Evolutionary conservation across 2,113 vertebrate genomes (phyloP), one percentile per base, ranked within the genome.

Genomic region (Fulmarus glacialis): DNA sequence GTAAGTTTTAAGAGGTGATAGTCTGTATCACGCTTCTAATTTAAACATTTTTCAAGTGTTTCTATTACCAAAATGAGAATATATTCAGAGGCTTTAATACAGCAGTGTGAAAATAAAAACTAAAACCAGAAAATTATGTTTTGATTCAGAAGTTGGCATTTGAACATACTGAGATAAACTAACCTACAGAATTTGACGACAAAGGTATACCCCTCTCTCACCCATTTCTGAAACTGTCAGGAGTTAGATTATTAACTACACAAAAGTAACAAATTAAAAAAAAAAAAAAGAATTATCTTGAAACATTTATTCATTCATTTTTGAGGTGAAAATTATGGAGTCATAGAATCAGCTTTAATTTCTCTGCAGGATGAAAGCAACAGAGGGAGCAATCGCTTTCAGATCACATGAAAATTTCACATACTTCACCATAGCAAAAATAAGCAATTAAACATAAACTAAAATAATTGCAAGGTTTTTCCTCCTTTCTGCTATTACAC

Each of bases 31-130:
- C 55, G 16, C n/a, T 67, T 68, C 64, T 89, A 94, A 95, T 93
- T 73, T 66, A 93, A 95, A 96, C 68, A 95, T 94, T 96, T 93
- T 68, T 81, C 82, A 87, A 95, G 62, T 80, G 52, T 91, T 98
- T 96, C 91, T 96, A 55, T 90, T 91, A 81, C 48, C 80, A 83
- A 95, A 81, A 77, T 58, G 66, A 88, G 95, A 93, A 95, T 42
- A 91, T 90, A 97, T 95, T 84, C 75, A 94, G 63, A 93, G 40
- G 81, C 81, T 93, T 90, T 84, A 94, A 95, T 71, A 87, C 6
- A 89, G 52, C 42, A 93, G 81, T 66, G 87, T 90, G 68, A 95
- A 83, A 90, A 87, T 77, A 84, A 87, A 89, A 94, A 83, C 47
- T 64, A 60, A 85, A 87, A 66, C 24, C 27, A 88, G 78, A 90